A percentile compares a stretch with the other conserved stretches of the same genome.
Evolutionary conservation across 2,888 invertebrate genomes (phyloP).

Genomic region (Eulithis testata): DNA sequence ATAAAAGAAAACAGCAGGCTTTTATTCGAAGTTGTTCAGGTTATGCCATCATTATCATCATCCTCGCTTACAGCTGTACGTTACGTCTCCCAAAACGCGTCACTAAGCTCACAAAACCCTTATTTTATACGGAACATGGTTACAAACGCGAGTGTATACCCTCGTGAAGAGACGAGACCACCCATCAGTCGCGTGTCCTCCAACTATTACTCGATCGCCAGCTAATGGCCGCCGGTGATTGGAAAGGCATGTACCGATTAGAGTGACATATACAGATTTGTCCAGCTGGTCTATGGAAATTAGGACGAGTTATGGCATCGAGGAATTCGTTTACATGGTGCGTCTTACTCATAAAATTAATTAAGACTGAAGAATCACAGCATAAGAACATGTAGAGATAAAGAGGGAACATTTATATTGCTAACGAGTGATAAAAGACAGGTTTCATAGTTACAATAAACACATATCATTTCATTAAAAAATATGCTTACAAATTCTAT

Average conservation of each 20-base stretch:
- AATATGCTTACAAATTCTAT: no score
- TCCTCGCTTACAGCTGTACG: no score
- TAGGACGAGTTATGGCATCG: conserved; percentile 16
- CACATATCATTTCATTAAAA: no score
- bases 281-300: conserved; percentile 20
- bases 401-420: no score
- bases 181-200: conserved; percentile 40
- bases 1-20: no score
- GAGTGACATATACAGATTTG: conserved; percentile 24
- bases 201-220: conserved; percentile 17
- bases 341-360: not conserved
- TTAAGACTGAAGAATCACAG: not conserved
- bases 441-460: no score
- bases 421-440: no score
- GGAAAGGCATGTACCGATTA: conserved; percentile 27
- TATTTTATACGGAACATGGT: conserved; percentile 14
- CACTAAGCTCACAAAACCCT: no score
- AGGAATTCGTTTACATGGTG: conserved; percentile 9
- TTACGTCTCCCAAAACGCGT: no score
- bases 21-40: no score
- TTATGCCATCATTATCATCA: no score
- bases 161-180: conserved; percentile 27
- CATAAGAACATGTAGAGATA: not conserved
- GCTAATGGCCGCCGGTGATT: conserved; percentile 31
- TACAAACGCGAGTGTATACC: not conserved